These are phyloP conservation scores for Rambutsinella grinnellia DNA, from an alignment of 2,888 invertebrate species.

Conservation along the genomic window DNA sequence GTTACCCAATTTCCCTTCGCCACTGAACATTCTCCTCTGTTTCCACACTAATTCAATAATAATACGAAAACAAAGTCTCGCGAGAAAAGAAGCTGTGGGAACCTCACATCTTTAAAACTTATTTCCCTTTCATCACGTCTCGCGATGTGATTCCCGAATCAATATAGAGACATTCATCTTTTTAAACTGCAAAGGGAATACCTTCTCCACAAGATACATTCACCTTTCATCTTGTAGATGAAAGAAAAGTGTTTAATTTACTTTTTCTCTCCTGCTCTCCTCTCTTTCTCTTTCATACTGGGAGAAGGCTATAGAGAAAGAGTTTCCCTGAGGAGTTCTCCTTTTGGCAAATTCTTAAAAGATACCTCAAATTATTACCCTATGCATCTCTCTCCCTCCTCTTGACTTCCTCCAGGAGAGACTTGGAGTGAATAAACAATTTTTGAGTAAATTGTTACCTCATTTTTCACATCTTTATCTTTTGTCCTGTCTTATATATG, in stretches of 20 bases:
- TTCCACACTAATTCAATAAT: background rate
- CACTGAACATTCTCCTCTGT: no score
- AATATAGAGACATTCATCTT: conserved; percentile 33
- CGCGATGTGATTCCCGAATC: conserved; percentile 23
- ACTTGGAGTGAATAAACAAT: conserved; percentile 34
- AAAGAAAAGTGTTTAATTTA: no score
- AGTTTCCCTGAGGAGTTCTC: conserved; percentile 31
- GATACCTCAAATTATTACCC: conserved; percentile 53
- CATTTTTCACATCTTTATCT: conserved; percentile 53
- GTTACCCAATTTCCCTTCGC: no score
- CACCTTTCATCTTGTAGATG: background rate
- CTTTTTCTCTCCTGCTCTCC: conserved; percentile 7
- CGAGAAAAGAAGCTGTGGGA: background rate
- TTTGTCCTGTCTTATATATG: background rate
- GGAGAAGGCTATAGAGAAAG: conserved; percentile 28
- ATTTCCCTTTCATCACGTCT: conserved; percentile 29
- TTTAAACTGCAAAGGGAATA: background rate
- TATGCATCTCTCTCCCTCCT: conserved; percentile 31
- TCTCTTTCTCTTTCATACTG: conserved; percentile 5
- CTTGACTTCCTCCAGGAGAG: background rate
- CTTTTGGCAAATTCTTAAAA: conserved; percentile 49
- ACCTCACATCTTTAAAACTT: conserved; percentile 5
- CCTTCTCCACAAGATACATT: background rate
- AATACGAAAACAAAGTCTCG: background rate
- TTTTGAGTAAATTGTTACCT: conserved; percentile 49